Evolutionary conservation across 2,888 invertebrate species (phyloP), one percentile per base, ranked within the genome.

Genomic region (Andrena haemorrhoa): DNA sequence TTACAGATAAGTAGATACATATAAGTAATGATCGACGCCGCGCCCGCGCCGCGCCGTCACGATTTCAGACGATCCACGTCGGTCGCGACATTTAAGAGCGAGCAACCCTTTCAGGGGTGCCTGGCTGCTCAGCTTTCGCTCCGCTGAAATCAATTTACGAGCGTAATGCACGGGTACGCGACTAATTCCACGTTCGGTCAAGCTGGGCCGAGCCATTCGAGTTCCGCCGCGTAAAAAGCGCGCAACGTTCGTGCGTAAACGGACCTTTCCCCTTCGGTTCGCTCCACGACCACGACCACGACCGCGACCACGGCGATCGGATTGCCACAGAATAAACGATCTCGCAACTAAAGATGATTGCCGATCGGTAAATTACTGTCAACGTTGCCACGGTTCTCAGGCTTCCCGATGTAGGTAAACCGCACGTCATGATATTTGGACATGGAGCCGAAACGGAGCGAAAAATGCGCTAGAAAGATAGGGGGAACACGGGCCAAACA

Each of bases 111-210:
- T 35, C 41, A 83, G 79, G 76, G 84, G 71, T 83, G 77, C 80
- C 83, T 75, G 75, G 16, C n/a, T 26, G 3, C 66, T 66, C 51
- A 81, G 72, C 75, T 85, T 85, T 86, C 78, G 88, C 86, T 88
- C 75, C 82, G 82, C 87, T 89, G 87, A 89, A 90, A 90, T 90
- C 89, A 90, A 90, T 90, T 90, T 90, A 88, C 89, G 87, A 89
- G 86, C 88, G 90, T 89, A 89, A 90, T 89, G 86, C 88, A 88
- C 89, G 86, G 90, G 89, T 90, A 88, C 83, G 82, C 84, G 85
- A 88, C 89, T 89, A 89, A 89, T 90, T 88, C 89, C 86, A 86
- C 74, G 71, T 66, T 80, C 66, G 10, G 1, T 8, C 20, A 26
- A 51, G 20, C n/a, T 20, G 51, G 51, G 20, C 51, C 51, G 76